Conservation (phyloP, 2,797 vertebrate genomes). For the Onychomys torridus region DNA sequence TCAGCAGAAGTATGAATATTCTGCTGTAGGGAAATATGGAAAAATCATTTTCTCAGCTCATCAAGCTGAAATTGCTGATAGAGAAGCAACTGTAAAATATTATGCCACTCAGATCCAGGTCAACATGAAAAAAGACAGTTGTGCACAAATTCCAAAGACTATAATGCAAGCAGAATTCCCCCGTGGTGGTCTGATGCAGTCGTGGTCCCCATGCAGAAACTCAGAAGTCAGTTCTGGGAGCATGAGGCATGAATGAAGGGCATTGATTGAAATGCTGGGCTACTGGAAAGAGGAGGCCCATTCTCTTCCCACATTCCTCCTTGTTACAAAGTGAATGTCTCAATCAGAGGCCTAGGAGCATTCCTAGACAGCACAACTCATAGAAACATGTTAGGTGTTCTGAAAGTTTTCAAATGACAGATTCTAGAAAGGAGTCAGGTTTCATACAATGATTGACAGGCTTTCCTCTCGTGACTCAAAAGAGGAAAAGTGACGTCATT, state of each 20-base stretch:
- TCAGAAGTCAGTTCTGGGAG: neutral
- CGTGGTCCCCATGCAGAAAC: neutral
- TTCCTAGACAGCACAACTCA: neutral
- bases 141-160: neutral
- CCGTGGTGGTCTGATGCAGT: neutral
- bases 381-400: neutral
- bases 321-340: neutral
- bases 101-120: neutral
- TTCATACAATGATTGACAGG: neutral
- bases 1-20: neutral
- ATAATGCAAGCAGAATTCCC: neutral
- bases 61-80: neutral
- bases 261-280: neutral
- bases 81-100: neutral
- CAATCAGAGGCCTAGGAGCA: neutral
- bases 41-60: neutral
- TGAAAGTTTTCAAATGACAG: neutral
- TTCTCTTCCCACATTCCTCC: neutral
- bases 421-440: neutral
- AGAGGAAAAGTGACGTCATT: neutral
- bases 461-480: neutral
- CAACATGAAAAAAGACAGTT: rapidly evolving
- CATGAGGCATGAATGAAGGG: neutral
- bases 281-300: neutral
- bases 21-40: neutral